Base-by-base conservation (phyloP, 2,113 vertebrate genomes). In the Coregonus clupeaformis region DNA sequence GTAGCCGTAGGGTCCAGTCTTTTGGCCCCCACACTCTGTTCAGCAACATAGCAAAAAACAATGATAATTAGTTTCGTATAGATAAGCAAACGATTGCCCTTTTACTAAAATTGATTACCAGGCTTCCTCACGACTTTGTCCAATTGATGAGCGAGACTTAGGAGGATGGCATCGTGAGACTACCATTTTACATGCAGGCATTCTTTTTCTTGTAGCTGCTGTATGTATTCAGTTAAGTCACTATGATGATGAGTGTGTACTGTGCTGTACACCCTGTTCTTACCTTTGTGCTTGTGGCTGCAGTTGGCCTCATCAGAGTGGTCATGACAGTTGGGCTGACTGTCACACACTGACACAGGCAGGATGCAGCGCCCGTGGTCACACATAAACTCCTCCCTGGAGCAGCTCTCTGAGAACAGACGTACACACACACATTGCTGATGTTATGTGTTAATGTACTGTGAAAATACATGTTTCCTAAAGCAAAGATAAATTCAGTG, bases 301-400 rank as follows among this genome's bases (percentile, higher is more conserved):
- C 98, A 99, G 90, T 96, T 94, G 73, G 83, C 86, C 81, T 98
- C 96, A 0, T 99, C 97, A 0, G 91, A 93, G 45, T 72, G 88
- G 36, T 98, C 98, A 0, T 12, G 22, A 36, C 97, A 99, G 90
- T 98, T 90, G 0, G 89, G 77, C 52, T 94, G 93, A 0, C 95
- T 93, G 0, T 99, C 95, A 0, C 98, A 99, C 68, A 98, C 69
- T 0, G 93, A 96, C 69, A 91, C 90, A 1, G 91, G 92, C 13
- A 92, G 91, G 20, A 99, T 87, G 77, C 98, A 99, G 12, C 89
- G 86, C 1, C 96, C 93, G 0, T 77, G 75, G 81, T 98, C 98
- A 0, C 98, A 99, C 87, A 93, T 22, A 69, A 97, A 95, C 92
- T 99, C 97, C 0, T 96, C 94, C 70, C 91, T 91, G 75, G 92